Percentiles rank a stretch among this genome's conserved stretches.
phyloP scores from a whole-genome alignment of 2,888 invertebrate genomes.

The Xiphydria camelus region DNA sequence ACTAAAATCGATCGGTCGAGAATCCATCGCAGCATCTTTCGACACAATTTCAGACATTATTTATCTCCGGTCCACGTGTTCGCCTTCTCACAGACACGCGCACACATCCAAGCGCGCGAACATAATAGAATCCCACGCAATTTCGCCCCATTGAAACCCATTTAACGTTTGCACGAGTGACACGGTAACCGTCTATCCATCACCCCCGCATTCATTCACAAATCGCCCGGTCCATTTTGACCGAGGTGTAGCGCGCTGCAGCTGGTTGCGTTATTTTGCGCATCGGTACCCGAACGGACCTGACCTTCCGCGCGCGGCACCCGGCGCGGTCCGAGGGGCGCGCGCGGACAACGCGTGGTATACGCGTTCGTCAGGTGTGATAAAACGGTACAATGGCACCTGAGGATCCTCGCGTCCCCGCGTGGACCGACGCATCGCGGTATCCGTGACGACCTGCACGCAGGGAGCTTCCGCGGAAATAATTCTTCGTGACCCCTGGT shows the following conservation, averaged over 20 bases:
- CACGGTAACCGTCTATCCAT: constrained; percentile 52
- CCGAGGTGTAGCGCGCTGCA: constrained; percentile 21
- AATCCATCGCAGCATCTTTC: no score
- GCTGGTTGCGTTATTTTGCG: constrained; percentile 22
- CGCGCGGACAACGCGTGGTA: no score
- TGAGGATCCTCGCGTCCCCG: constrained; percentile 14
- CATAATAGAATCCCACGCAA: constrained; percentile 27
- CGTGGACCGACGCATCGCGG: no score
- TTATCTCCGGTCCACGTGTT: no score
- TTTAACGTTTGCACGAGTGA: constrained; percentile 42
- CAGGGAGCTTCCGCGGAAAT: background rate
- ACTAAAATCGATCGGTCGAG: no score
- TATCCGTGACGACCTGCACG: background rate
- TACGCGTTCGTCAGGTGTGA: constrained; percentile 24
- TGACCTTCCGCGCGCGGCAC: constrained; percentile 14
- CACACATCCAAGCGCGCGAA: background rate
- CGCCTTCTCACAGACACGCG: no score
- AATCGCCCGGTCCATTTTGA: constrained; percentile 20
- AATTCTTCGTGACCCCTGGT: no score
- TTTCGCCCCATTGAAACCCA: constrained; percentile 35
- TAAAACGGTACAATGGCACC: constrained; percentile 22
- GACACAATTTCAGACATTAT: no score
- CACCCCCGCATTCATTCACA: constrained; percentile 44
- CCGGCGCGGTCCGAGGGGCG: constrained; percentile 14
- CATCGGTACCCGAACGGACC: constrained; percentile 13